phyloP scores from a whole-genome alignment of 2,113 vertebrate genomes.

The Sisor rabdophorus region DNA sequence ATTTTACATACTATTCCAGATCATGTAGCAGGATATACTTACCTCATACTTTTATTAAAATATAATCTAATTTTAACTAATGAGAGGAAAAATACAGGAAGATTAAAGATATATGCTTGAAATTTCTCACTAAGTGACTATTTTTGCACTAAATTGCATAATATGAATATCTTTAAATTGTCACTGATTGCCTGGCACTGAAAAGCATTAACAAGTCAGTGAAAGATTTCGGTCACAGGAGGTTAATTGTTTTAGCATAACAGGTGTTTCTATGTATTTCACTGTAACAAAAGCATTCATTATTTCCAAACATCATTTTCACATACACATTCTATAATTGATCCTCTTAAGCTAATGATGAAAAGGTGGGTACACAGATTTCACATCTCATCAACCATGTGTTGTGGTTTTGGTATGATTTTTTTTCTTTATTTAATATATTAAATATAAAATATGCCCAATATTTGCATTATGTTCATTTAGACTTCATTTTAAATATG shows the following conservation, averaged over 20 bases:
- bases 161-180: slow-evolving; percentile 42
- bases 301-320: slow-evolving; percentile 33
- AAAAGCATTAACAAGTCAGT: slow-evolving; percentile 53
- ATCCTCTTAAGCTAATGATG: slow-evolving; percentile 34
- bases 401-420: slow-evolving; percentile 27
- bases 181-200: slow-evolving; percentile 42
- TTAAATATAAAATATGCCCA: too few species aligned
- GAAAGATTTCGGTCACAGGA: slow-evolving; percentile 41
- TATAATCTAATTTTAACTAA: slow-evolving; percentile 51
- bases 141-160: slow-evolving; percentile 28
- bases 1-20: slow-evolving; percentile 71
- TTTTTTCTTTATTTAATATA: slow-evolving; percentile 27
- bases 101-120: neutral
- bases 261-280: slow-evolving; percentile 33
- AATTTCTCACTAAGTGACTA: neutral
- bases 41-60: too few species aligned
- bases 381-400: slow-evolving; percentile 34
- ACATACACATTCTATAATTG: slow-evolving; percentile 43
- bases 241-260: slow-evolving; percentile 42
- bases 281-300: slow-evolving; percentile 31
- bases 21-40: slow-evolving; percentile 44
- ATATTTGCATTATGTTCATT: neutral
- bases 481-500: neutral
- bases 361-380: slow-evolving; percentile 7
- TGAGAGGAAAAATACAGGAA: slow-evolving; percentile 36